phyloP scores from a whole-genome alignment of 1,140 invertebrate species.

The Zaprionus camerounensis region DNA sequence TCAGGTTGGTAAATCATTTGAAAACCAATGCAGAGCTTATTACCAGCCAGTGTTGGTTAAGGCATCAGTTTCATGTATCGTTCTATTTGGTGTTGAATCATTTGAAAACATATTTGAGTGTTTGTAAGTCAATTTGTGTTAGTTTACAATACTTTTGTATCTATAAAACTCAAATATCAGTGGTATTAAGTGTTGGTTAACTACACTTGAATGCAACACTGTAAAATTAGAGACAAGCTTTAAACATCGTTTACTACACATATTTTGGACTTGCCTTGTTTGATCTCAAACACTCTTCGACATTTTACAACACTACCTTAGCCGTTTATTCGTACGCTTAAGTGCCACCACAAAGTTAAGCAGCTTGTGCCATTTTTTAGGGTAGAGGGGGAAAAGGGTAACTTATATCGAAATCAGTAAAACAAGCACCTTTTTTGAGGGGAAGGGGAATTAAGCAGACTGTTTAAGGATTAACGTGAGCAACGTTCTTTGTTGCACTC shows the following conservation, averaged over 20 bases:
- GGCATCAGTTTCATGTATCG: not conserved
- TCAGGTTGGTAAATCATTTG: not conserved
- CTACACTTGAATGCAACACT: not conserved
- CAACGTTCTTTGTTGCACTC: conserved; percentile 6
- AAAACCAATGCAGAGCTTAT: not conserved
- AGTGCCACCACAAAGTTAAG: conserved; percentile 15
- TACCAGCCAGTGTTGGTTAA: not conserved
- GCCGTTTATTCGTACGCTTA: conserved; percentile 12
- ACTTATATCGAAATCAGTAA: conserved; percentile 33
- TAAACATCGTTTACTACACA: not conserved
- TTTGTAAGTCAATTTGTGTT: not conserved
- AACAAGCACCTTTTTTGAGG: conserved; percentile 28
- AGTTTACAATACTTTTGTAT: not conserved
- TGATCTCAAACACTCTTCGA: not conserved
- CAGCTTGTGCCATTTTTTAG: conserved; percentile 16
- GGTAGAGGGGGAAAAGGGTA: not conserved
- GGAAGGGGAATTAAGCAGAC: not conserved
- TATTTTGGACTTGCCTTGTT: not conserved
- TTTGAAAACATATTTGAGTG: not conserved
- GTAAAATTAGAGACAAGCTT: not conserved
- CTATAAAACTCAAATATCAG: not conserved
- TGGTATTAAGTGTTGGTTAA: not conserved
- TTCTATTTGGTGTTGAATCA: not conserved
- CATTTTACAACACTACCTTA: not conserved
- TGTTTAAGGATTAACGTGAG: conserved; percentile 23